Base-by-base conservation (phyloP, 1,140 invertebrate species). In the Macrobrachium rosenbergii region DNA sequence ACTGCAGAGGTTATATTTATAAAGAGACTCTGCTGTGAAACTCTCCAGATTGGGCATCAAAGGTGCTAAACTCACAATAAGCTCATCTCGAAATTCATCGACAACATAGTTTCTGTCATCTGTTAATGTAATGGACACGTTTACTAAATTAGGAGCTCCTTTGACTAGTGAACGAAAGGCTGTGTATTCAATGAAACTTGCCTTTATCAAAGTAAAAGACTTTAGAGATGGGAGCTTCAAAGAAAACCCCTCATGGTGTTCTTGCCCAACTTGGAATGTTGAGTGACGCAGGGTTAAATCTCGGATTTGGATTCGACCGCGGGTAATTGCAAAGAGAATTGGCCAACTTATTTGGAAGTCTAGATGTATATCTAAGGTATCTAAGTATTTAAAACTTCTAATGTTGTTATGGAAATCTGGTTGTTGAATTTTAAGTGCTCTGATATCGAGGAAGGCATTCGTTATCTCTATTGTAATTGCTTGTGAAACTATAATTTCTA, bases 81-180 rank as follows among this genome's bases (percentile, higher is more conserved):
- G 73, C 8, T 82, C 76, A 58, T 89, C 89, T 5, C 75, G 45
- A 16, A 89, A 86, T 28, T 89, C 89, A n/a, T 89, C 89, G 0
- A 89, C 89, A 14, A 69, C 63, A 63, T 89, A 89, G 58, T 89
- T 89, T 2, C 89, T 79, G 69, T 89, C 89, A 72, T 89, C 87
- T 52, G 86, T 64, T 2, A 89, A 76, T 1, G 86, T 89, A 23
- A 89, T 69, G 28, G 69, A 72, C 2, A 89, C 60, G 10, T 52
- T 75, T 19, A 58, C 45, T 10, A 89, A 76, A 37, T 88, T 81
- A 7, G 86, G 75, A n/a, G 85, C 83, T 8, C 89, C 89, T 11
- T 58, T 72, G 8, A 85, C 81, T 2, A 89, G 76, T 37, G 64
- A 67, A n/a, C 75, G 78, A n/a, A 89, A 80, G 19, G 89, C 89